phyloP scores from a whole-genome alignment of 2,797 vertebrate species.

The Pseudochirops corinnae region DNA sequence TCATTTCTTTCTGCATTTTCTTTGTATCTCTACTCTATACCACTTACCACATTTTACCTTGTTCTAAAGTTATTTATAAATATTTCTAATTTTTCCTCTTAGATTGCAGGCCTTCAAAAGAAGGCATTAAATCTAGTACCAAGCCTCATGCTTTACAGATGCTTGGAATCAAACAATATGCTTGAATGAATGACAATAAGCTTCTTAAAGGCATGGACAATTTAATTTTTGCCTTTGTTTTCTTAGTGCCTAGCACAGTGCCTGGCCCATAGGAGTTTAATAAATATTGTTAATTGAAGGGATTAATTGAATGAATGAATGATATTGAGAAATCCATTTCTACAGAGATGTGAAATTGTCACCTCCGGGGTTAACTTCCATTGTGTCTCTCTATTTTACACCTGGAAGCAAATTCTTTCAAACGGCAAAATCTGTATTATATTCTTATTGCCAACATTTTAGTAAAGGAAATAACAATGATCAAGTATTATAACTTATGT shows the following conservation, averaged over 20 bases:
- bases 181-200: neutral
- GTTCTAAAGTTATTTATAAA: neutral
- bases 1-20: neutral
- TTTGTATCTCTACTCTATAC: neutral
- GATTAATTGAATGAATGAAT: neutral
- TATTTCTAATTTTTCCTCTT: neutral
- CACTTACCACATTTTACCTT: neutral
- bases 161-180: neutral
- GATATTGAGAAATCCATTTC: neutral
- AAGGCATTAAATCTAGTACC: neutral
- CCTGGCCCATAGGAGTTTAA: neutral
- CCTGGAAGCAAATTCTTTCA: conserved; percentile 23
- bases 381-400: neutral
- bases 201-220: neutral
- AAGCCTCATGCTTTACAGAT: too few species aligned
- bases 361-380: neutral
- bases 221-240: neutral
- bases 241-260: neutral
- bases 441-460: neutral
- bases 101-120: neutral
- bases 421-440: neutral
- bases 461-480: neutral
- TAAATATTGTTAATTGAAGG: neutral
- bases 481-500: neutral
- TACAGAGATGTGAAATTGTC: conserved; percentile 18